Base-by-base conservation (phyloP, 2,113 vertebrate species). In the Scartelaos histophorus region DNA sequence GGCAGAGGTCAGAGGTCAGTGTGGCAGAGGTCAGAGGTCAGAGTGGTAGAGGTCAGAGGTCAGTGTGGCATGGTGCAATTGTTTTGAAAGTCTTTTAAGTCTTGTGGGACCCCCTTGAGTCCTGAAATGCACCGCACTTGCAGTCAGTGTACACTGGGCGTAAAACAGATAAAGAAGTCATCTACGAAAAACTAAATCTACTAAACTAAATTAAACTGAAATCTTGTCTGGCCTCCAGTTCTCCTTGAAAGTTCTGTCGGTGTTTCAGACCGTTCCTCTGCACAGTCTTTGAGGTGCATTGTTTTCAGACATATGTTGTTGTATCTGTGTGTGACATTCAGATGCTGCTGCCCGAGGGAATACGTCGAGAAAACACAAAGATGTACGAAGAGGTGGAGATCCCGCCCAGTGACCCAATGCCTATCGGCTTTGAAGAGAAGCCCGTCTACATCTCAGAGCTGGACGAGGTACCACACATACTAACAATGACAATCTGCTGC, bases 311-410 rank as follows among this genome's bases (percentile, higher is more conserved):
- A n/a, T 84, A 45, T 21, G 16, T 71, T 71, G 61, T 67, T 13
- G 69, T 68, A 0, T 43, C 54, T 19, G 64, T 82, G 75, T 78
- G 65, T 85, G 73, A 53, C 51, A 13, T 88, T 73, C 84, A 99
- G 98, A 90, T 99, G 92, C 91, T 97, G 82, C 94, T 99, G 67
- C 97, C 98, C 53, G 97, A 98, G 85, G 93, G 94, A 69, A 96
- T 98, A 83, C 92, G 92, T 82, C 94, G 96, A 89, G 95, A 98
- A 25, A 97, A 96, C 89, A 95, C 82, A 71, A 99, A 98, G 91
- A 95, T 98, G 89, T 98, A 93, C 80, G 98, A 99, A 91, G 96
- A 98, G 90, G 94, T 98, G 61, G 95, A 93, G 79, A 99, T 99
- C 73, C 97, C 97, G 7, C 93, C 95, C 54, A 96, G 89, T 49